A percentile compares a stretch with the other conserved stretches of the same genome.
phyloP scores from a whole-genome alignment of 64 coral and sea anemone species.

The Astreopora myriophthalma region DNA sequence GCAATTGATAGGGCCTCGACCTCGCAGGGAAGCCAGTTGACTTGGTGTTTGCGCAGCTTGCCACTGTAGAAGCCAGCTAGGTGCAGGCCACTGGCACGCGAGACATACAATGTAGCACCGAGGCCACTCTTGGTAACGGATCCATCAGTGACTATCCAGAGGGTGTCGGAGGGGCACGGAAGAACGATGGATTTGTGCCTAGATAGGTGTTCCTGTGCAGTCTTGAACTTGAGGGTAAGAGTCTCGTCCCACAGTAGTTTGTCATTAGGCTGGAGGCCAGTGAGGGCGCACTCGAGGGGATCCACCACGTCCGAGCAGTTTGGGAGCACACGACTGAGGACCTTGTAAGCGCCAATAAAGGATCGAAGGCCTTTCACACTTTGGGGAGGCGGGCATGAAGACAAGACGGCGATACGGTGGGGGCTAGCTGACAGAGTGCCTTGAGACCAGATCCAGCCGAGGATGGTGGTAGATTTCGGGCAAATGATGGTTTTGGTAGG shows the following conservation, averaged over 20 bases:
- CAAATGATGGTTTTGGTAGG: conserved; percentile 53
- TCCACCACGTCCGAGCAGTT: conserved; percentile 16
- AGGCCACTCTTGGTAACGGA: conserved; percentile 43
- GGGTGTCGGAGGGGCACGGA: conserved; percentile 24
- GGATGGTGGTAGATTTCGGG: conserved; percentile 15
- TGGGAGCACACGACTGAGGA: conserved; percentile 41
- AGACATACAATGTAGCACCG: conserved; percentile 59
- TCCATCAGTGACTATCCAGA: conserved; percentile 61
- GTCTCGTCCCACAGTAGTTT: conserved; percentile 31
- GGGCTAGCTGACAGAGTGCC: conserved; percentile 26
- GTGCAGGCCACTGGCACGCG: conserved; percentile 2
- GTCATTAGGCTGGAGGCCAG: conserved; percentile 26
- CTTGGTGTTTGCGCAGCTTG: conserved; percentile 57
- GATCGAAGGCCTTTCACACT: conserved; percentile 39
- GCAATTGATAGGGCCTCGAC: conserved; percentile 31
- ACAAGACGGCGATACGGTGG: too few relatives aligned
- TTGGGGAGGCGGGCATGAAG: conserved; percentile 1
- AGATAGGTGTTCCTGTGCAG: conserved; percentile 24
- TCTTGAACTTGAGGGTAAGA: conserved; percentile 23
- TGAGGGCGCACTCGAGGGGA: conserved; percentile 15
- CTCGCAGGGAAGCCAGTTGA: conserved; percentile 57
- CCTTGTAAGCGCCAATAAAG: conserved; percentile 63
- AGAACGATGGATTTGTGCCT: conserved; percentile 14
- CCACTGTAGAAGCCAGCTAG: conserved; percentile 65
- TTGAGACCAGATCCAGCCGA: conserved; percentile 32